phyloP scores from a whole-genome alignment of 2,797 vertebrate genomes.

The Dermochelys coriacea region DNA sequence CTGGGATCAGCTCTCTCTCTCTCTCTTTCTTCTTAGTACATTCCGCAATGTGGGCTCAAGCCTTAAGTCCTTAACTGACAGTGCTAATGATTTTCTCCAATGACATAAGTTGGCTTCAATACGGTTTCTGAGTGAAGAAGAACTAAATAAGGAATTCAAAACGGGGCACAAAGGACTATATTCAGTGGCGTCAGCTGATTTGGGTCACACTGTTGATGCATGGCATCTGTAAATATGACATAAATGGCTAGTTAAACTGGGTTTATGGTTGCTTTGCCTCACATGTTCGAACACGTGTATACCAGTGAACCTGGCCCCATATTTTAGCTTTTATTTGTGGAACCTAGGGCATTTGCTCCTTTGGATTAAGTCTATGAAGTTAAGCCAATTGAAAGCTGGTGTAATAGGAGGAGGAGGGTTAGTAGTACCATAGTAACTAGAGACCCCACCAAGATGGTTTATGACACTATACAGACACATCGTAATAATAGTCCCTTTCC shows the following conservation, averaged over 20 bases:
- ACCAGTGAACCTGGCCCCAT: neutral
- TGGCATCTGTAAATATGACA: neutral
- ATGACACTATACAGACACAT: neutral
- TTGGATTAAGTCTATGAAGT: conserved; percentile 7
- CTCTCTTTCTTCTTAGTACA: neutral
- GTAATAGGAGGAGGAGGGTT: neutral
- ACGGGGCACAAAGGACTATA: neutral
- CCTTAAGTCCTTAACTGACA: accelerated
- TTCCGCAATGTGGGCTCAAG: neutral
- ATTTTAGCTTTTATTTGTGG: neutral
- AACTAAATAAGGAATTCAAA: neutral
- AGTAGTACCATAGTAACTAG: neutral
- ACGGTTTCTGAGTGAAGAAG: neutral
- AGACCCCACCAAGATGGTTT: neutral
- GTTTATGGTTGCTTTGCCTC: conserved; percentile 12
- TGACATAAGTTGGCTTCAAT: neutral
- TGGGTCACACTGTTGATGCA: neutral
- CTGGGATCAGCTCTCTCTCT: neutral
- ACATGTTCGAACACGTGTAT: neutral
- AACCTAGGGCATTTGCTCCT: neutral
- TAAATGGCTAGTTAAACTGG: neutral
- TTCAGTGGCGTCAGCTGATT: conserved; percentile 30
- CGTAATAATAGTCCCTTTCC: accelerated
- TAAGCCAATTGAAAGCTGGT: conserved; percentile 24
- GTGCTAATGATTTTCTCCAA: neutral